Evolutionary conservation across 2,888 invertebrate genomes (phyloP).

Genomic region (Lasioglossum leucozonium): DNA sequence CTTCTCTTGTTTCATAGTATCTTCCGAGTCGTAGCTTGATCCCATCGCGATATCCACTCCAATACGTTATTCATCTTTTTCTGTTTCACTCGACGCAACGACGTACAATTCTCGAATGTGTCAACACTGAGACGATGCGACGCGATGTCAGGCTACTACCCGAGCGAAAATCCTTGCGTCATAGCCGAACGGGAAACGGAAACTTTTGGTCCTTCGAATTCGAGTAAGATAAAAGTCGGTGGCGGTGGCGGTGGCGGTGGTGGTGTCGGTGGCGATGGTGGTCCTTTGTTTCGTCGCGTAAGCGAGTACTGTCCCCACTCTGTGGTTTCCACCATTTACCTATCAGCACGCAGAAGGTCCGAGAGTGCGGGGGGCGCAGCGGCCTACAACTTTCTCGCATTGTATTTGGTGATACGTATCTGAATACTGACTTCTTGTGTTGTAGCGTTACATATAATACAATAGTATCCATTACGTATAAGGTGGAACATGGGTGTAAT

Average conservation of each 20-base stretch:
- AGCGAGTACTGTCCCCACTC: neutral
- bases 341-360: constrained; percentile 33
- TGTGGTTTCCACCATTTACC: neutral
- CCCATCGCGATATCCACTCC: neutral
- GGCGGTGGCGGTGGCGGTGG: too few relatives aligned
- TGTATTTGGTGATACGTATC: constrained; percentile 83
- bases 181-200: constrained; percentile 61
- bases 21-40: neutral
- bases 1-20: neutral
- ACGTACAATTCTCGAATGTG: neutral
- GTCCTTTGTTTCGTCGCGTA: neutral
- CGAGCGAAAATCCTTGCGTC: constrained; percentile 20
- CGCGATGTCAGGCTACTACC: too few relatives aligned
- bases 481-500: constrained; percentile 58
- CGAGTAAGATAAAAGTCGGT: constrained; percentile 28
- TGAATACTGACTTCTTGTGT: constrained; percentile 81
- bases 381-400: constrained; percentile 69
- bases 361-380: constrained; percentile 73
- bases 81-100: neutral
- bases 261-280: neutral
- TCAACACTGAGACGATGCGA: too few relatives aligned
- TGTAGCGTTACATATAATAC: constrained; percentile 79
- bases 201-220: constrained; percentile 69
- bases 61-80: neutral
- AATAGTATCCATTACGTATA: constrained; percentile 72